These are phyloP conservation scores for Pithys albifrons DNA, from an alignment of 2,113 vertebrate genomes.

Conservation along the genomic window DNA sequence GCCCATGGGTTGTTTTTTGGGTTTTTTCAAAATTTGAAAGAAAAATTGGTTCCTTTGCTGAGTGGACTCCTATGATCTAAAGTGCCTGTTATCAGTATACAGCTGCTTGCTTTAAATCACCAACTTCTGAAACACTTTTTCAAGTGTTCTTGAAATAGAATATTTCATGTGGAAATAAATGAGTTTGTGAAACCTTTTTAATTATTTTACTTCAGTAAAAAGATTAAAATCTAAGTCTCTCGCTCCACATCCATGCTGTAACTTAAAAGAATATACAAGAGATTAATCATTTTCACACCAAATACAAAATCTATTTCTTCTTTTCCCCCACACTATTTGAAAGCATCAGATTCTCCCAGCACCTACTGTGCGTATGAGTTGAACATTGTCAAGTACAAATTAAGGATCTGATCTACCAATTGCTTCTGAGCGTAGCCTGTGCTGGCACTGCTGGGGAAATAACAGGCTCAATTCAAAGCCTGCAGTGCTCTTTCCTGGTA, in stretches of 20 bases:
- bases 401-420: not conserved
- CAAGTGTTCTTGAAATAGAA: slow-evolving; percentile 16
- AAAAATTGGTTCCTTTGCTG: not conserved
- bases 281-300: not conserved
- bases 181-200: slow-evolving; percentile 40
- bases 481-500: not conserved
- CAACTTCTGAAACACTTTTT: slow-evolving; percentile 47
- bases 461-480: not conserved
- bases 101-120: not conserved
- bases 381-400: slow-evolving; percentile 20
- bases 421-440: rapidly evolving
- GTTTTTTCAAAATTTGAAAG: not conserved
- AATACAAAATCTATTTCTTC: not conserved
- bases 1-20: not conserved
- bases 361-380: not conserved
- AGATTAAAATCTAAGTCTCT: slow-evolving; percentile 30
- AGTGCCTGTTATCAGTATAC: slow-evolving; percentile 38
- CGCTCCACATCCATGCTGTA: not conserved
- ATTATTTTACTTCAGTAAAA: slow-evolving; percentile 47
- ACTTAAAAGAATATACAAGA: not conserved
- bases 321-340: not conserved
- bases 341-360: not conserved
- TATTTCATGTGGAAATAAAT: slow-evolving; percentile 54
- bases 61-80: slow-evolving; percentile 32
- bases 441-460: rapidly evolving